Evolutionary conservation across 2,888 invertebrate genomes (phyloP), one percentile per base, ranked within the genome.

Genomic region (Andrena hattorfiana): DNA sequence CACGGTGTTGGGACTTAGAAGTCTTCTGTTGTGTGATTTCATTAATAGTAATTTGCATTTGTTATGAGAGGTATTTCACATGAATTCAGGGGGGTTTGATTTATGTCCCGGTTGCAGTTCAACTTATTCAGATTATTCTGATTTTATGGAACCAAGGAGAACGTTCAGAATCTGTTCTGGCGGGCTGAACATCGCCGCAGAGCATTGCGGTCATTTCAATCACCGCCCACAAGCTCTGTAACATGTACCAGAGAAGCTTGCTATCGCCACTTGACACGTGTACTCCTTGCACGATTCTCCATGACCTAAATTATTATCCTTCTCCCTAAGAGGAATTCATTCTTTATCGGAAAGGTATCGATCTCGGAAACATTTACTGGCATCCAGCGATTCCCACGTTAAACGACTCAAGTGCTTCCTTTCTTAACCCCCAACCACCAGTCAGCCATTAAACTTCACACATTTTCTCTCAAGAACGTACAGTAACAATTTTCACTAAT

Each of bases 151-250:
- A 71, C 71, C 76, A 51, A 72, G 64, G 62, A 71, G 86, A 85
- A 82, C 62, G 82, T 75, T 69, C 78, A 74, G 86, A 79, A 81
- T 72, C 68, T 82, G 77, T 77, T 70, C 77, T 74, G 82, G 78
- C 78, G 77, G 64, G 77, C 20, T 68, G 86, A 77, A 84, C 84
- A 87, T 66, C 67, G 64, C 81, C 82, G 62, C 84, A 69, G 78
- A 86, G 72, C 82, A 84, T 86, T 87, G 82, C 81, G 87, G 86
- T 86, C 87, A 82, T 84, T 84, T 86, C 86, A 81, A 84, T 87
- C 88, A 81, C 84, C 82, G 72, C 76, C 81, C 76, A 77, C 86
- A 56, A 80, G 59, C 69, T 75, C 67, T 68, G 83, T 77, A 83
- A 76, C 78, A 67, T 84, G 77, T 76, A 86, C 81, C 54, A 69